phyloP scores from a whole-genome alignment of 2,113 vertebrate species.

The Colistium nudipinnis region DNA sequence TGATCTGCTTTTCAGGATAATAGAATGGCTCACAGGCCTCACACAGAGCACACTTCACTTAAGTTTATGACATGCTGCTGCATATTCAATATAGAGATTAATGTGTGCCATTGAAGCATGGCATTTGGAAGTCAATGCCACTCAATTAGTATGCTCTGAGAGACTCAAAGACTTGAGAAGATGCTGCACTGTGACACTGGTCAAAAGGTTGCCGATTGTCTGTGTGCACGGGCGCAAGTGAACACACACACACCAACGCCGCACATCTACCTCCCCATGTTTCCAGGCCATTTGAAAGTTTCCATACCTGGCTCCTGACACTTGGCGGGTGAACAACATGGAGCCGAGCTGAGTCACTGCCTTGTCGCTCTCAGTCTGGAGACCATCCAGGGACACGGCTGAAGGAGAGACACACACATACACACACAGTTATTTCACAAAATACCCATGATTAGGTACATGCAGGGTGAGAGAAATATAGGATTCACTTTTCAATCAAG shows the following conservation, averaged over 20 bases:
- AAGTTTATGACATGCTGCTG: not conserved
- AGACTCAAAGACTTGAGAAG: not conserved
- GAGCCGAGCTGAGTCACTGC: conserved; percentile 94
- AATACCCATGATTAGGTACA: not conserved
- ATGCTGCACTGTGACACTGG: not conserved
- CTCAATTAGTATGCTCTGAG: conserved; percentile 1
- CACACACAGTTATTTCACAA: not conserved
- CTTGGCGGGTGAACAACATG: conserved; percentile 98
- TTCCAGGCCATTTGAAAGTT: not conserved
- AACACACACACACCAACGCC: not conserved
- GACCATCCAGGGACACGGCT: conserved; percentile 91
- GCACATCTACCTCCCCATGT: not conserved
- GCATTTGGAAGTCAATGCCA: not conserved
- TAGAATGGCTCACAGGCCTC: not conserved
- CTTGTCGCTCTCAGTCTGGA: conserved; percentile 78
- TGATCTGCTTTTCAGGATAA: conserved; percentile 14
- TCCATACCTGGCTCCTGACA: conserved; percentile 95
- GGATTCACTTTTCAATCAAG: not conserved
- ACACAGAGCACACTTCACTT: not conserved
- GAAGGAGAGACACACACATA: conserved; percentile 16
- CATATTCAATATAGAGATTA: conserved; percentile 8
- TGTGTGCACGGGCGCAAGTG: too few species aligned
- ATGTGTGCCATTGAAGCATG: not conserved
- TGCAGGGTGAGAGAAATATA: not conserved
- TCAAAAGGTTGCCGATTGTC: too few species aligned